Evolutionary conservation across 2,113 vertebrate genomes (phyloP).

Genomic region (Bettongia penicillata): DNA sequence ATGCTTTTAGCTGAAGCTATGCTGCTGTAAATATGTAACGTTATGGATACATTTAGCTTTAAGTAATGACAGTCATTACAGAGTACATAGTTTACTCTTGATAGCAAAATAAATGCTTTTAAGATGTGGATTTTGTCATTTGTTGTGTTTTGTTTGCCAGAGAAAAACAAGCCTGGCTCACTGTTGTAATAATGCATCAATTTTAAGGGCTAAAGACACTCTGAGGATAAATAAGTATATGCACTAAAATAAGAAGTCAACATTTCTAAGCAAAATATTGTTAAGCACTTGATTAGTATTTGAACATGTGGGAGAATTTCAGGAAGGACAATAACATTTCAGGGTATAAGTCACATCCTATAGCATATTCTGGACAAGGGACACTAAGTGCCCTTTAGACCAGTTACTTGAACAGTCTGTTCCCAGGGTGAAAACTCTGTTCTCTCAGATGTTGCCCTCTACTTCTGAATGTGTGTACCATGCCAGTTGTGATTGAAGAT

Average conservation of each 20-base stretch:
- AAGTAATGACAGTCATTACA: background rate
- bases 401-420: background rate
- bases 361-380: background rate
- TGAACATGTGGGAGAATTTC: background rate
- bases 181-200: background rate
- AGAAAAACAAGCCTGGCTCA: slow-evolving; percentile 16
- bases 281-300: background rate
- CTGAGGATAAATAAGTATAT: background rate
- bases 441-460: background rate
- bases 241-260: background rate
- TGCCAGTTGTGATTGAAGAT: background rate
- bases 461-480: background rate
- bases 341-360: background rate
- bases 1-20: slow-evolving; percentile 47
- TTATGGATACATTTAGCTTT: background rate
- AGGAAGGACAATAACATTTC: background rate
- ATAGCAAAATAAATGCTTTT: slow-evolving; percentile 18
- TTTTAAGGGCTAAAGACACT: slow-evolving; percentile 9
- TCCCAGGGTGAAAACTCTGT: background rate
- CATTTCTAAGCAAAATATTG: slow-evolving; percentile 6
- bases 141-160: background rate
- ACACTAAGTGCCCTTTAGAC: background rate
- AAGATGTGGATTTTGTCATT: background rate
- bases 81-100: slow-evolving; percentile 30
- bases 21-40: background rate